Conservation (phyloP, 2,888 invertebrate genomes). For the Phania funesta region DNA sequence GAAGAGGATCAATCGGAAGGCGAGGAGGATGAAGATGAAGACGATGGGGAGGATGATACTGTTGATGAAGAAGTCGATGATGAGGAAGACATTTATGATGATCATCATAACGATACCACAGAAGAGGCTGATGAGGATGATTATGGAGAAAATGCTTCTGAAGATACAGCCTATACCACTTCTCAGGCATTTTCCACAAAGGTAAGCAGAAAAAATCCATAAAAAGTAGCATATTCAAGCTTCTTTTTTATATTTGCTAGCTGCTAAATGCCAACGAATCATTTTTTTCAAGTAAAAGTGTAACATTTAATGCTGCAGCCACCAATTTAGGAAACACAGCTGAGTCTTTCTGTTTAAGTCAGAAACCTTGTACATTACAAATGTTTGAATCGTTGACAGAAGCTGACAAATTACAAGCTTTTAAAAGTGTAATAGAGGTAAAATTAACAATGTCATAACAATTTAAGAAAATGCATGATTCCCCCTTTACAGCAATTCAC, state of each 20-base stretch:
- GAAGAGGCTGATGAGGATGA: conserved; percentile 80
- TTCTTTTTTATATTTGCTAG: conserved; percentile 56
- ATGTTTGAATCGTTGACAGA: conserved; percentile 76
- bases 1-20: conserved; percentile 84
- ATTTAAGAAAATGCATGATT: neutral
- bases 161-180: conserved; percentile 73
- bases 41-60: conserved; percentile 56
- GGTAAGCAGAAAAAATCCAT: conserved; percentile 10
- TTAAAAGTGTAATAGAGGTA: conserved; percentile 76
- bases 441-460: neutral
- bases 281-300: conserved; percentile 68
- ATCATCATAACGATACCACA: conserved; percentile 75
- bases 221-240: neutral
- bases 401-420: conserved; percentile 74
- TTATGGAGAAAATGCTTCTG: conserved; percentile 72
- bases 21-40: conserved; percentile 81
- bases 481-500: conserved; percentile 73
- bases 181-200: conserved; percentile 66
- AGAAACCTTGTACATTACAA: conserved; percentile 74
- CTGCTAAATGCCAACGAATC: conserved; percentile 71
- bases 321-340: conserved; percentile 66
- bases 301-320: conserved; percentile 65
- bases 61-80: conserved; percentile 65
- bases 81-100: conserved; percentile 81
- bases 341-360: conserved; percentile 76